phyloP scores from a whole-genome alignment of 1,140 invertebrate genomes.

The Patella vulgata region DNA sequence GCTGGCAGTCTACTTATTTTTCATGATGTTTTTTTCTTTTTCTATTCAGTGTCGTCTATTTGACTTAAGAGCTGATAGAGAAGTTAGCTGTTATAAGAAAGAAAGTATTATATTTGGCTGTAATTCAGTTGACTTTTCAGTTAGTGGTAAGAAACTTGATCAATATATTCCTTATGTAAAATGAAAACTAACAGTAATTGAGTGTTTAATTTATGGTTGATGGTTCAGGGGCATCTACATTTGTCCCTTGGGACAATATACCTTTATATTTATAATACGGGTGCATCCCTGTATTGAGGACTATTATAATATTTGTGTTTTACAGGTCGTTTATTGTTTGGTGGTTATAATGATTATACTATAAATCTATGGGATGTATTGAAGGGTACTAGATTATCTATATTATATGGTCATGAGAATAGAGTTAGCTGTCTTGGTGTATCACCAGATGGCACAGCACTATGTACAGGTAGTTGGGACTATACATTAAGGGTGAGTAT shows the following conservation, averaged over 20 bases:
- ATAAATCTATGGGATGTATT: constrained; percentile 99
- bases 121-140: constrained; percentile 97
- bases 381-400: constrained; percentile 88
- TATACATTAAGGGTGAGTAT: constrained; percentile 86
- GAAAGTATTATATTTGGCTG: constrained; percentile 99
- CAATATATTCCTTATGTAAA: not conserved
- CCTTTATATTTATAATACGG: too few relatives aligned
- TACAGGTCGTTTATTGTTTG: constrained; percentile 90
- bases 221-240: not conserved
- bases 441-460: constrained; percentile 96
- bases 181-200: not conserved
- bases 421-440: constrained; percentile 93
- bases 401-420: constrained; percentile 98
- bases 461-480: constrained; percentile 99
- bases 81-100: constrained; percentile 95
- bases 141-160: constrained; percentile 78
- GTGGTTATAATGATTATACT: constrained; percentile 99
- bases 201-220: not conserved
- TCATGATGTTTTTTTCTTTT: too few relatives aligned
- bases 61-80: constrained; percentile 96
- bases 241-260: not conserved
- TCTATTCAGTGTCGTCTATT: constrained; percentile 94
- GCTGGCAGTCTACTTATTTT: too few relatives aligned
- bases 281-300: too few relatives aligned
- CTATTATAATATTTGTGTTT: too few relatives aligned